Percentiles rank a stretch among this genome's conserved stretches.
Conservation (phyloP, 2,113 vertebrate genomes). For the Ranitomeya imitator region DNA sequence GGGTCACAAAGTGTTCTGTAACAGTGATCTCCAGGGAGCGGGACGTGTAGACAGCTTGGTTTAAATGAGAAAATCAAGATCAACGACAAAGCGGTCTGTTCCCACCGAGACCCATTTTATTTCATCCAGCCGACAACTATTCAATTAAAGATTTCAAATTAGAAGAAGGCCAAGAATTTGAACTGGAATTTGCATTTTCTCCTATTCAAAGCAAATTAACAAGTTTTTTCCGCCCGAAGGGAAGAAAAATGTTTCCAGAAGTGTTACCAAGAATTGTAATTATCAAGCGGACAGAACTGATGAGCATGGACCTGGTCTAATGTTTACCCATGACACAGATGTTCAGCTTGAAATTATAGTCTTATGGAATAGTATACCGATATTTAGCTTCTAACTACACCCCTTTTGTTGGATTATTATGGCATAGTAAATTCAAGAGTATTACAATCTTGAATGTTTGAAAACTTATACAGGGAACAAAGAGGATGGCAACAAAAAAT, state of each 20-base stretch:
- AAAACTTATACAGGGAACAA: too few relatives aligned
- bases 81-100: slow-evolving; percentile 9
- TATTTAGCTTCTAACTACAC: too few relatives aligned
- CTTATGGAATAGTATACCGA: too few relatives aligned
- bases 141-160: slow-evolving; percentile 13
- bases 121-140: neutral
- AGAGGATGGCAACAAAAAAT: too few relatives aligned
- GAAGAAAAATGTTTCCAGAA: neutral
- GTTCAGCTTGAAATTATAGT: too few relatives aligned
- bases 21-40: neutral
- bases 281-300: neutral
- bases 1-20: slow-evolving; percentile 22
- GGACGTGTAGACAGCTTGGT: neutral
- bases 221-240: neutral
- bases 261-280: neutral
- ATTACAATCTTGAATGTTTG: too few relatives aligned
- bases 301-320: neutral
- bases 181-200: slow-evolving; percentile 4
- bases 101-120: slow-evolving; percentile 3
- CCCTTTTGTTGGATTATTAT: too few relatives aligned
- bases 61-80: slow-evolving; percentile 23
- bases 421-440: too few relatives aligned
- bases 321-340: neutral
- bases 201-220: neutral
- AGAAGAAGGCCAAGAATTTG: neutral